Evolutionary conservation across 2,797 vertebrate genomes (phyloP), one percentile per base, ranked within the genome.

Genomic region (Scolopax rusticola): DNA sequence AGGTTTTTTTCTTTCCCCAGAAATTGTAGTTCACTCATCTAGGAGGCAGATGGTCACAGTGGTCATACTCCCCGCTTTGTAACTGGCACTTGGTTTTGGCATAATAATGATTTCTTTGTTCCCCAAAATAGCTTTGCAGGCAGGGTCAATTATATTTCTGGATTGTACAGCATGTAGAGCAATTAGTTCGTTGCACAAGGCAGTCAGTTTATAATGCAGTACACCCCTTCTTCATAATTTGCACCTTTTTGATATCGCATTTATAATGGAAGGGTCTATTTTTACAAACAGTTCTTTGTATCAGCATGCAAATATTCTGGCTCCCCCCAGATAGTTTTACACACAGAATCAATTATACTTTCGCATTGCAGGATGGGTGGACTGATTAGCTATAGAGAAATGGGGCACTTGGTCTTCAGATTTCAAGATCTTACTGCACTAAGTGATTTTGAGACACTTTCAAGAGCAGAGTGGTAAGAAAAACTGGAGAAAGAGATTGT

Each of bases 21-120:
- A 59, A 40, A 82, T 47, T 54, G 15, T 85, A 75, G 59, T 86
- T 91, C 60, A 4, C 60, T 92, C 68, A 38, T 93, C 54, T 43
- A 81, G 32, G 74, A 95, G 85, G 95, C 96, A 97, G 94, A 94
- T 96, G 95, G 94, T 89, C 93, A 63, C 81, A 83, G 85, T 95
- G 91, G 92, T 85, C 88, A 84, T 43, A 83, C 92, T 95, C 87
- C 51, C 30, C 0, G 19, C 82, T 96, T 96, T 93, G 71, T 90
- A 90, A 73, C 61, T 84, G 70, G 85, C 89, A 67, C 51, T 97
- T 93, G 95, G 6, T 80, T 97, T 95, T 91, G 47, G 78, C 93
- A 96, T 89, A 57, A 75, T 96, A 95, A 96, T 97, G 91, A 89
- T 94, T 95, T 84, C 36, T 89, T 87, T 95, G 73, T 95, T 75